Evolutionary conservation across 2,113 vertebrate genomes (phyloP).

Genomic region (Vidua macroura): DNA sequence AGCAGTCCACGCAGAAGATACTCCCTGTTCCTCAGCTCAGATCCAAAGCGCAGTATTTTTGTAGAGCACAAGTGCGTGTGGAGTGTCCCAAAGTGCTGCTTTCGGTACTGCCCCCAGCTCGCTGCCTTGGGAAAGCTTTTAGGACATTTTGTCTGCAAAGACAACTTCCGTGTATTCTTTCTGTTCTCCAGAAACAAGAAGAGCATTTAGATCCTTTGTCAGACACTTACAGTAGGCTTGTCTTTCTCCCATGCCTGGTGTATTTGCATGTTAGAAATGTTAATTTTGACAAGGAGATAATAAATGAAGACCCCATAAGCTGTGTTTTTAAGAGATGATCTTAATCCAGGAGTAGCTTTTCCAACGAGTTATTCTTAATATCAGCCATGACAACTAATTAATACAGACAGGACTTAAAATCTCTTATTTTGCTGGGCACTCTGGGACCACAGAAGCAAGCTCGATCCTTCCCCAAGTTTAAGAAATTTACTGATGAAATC

Average conservation of each 20-base stretch:
- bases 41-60: background rate
- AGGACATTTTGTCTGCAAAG: background rate
- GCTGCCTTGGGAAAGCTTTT: background rate
- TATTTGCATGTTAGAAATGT: background rate
- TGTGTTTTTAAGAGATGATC: background rate
- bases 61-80: background rate
- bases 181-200: slow-evolving; percentile 4
- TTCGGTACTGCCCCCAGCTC: background rate
- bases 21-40: background rate
- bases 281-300: background rate
- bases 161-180: background rate
- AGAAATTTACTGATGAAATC: background rate
- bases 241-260: background rate
- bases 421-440: background rate
- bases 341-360: background rate
- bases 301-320: background rate
- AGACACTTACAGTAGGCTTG: background rate
- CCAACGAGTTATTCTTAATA: background rate
- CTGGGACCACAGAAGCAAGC: background rate
- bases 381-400: background rate
- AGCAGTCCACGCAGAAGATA: background rate
- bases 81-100: background rate
- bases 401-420: background rate
- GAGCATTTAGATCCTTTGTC: background rate
- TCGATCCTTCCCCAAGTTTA: background rate